A percentile compares a stretch with the other conserved stretches of the same genome.
These are phyloP conservation scores for Seira ritae DNA, from an alignment of 2,888 invertebrate genomes.

Conservation along the genomic window DNA sequence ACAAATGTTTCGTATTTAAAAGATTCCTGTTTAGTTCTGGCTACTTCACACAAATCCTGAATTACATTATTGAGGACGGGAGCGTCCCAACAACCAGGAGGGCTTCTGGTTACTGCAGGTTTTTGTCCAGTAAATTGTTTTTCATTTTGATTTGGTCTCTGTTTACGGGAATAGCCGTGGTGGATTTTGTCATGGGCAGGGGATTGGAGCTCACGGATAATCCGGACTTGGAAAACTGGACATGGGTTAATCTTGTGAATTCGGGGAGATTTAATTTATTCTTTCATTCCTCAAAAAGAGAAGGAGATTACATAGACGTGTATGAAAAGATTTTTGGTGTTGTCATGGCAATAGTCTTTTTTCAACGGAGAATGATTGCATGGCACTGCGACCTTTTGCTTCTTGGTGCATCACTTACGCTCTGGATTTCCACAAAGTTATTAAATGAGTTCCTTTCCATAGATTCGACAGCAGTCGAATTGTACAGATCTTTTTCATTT, in stretches of 20 bases:
- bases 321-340: background rate
- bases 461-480: background rate
- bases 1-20: background rate
- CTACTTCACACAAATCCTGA: background rate
- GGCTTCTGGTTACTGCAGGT: background rate
- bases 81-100: background rate
- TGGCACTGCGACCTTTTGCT: background rate
- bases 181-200: background rate
- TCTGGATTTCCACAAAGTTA: background rate
- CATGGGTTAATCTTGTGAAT: background rate
- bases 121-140: background rate
- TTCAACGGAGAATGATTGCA: background rate
- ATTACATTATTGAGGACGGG: background rate
- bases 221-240: background rate
- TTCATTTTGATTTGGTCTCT: background rate
- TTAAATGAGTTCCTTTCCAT: background rate
- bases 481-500: background rate
- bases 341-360: background rate
- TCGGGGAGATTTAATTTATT: background rate
- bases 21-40: background rate
- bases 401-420: background rate
- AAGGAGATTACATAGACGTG: background rate
- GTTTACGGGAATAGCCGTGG: background rate
- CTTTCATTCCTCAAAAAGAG: too few relatives aligned
- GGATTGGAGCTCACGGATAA: background rate